These are phyloP conservation scores for Aricia agestis DNA, from an alignment of 1,140 invertebrate species.

Conservation along the genomic window DNA sequence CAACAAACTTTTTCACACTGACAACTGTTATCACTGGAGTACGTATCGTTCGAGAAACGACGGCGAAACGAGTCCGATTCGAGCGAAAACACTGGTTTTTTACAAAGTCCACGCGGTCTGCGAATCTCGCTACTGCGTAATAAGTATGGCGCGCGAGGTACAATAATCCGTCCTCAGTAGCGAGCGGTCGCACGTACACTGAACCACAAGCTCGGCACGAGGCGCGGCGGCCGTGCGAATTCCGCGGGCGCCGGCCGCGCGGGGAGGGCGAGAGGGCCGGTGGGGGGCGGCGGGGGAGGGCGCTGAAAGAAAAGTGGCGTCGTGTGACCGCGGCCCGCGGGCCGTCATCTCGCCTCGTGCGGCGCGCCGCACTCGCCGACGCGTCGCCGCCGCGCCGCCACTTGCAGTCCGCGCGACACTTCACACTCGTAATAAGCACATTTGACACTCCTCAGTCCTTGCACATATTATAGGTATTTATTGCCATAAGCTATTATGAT, in stretches of 20 bases:
- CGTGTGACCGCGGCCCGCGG: conserved; percentile 56
- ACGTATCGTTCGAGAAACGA: not conserved
- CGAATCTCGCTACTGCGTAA: conserved; percentile 67
- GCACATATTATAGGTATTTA: no score
- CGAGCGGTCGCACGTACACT: conserved; percentile 70
- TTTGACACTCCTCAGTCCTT: no score
- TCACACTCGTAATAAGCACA: no score
- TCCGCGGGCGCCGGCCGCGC: conserved; percentile 57
- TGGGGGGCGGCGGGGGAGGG: conserved; percentile 42
- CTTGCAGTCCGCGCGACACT: no score
- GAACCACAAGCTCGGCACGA: conserved; percentile 43
- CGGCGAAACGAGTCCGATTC: not conserved
- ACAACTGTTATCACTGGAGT: conserved; percentile 58
- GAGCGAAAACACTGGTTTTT: conserved; percentile 18
- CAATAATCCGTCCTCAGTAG: conserved; percentile 51
- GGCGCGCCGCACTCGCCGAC: conserved; percentile 29
- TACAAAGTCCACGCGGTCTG: conserved; percentile 61
- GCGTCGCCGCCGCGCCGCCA: not conserved
- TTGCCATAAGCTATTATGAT: no score
- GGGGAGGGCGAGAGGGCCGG: conserved; percentile 39
- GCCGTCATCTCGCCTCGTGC: conserved; percentile 42
- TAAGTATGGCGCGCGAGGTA: conserved; percentile 52
- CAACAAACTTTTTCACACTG: conserved; percentile 61
- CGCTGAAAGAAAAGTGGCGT: conserved; percentile 59
- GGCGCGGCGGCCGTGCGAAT: conserved; percentile 63